Percentiles rank a stretch among this genome's conserved stretches.
Evolutionary conservation across 2,797 vertebrate genomes (phyloP).

Genomic region (Clamator glandarius): DNA sequence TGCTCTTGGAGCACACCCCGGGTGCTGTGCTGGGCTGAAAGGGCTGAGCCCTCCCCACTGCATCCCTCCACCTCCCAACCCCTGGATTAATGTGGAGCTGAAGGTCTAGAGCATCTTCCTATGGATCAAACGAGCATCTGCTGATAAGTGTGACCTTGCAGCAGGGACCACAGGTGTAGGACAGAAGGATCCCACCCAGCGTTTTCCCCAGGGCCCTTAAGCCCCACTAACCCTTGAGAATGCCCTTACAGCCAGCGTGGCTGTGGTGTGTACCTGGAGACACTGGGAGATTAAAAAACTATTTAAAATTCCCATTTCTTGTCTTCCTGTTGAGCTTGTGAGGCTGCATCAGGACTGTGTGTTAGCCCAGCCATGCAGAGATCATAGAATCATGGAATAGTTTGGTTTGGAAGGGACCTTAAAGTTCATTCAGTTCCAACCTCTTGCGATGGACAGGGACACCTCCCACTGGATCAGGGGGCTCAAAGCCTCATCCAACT

Average conservation of each 20-base stretch:
- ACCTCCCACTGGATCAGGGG: too few relatives aligned
- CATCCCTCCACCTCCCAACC: fast-evolving
- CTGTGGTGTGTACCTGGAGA: background rate
- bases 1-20: background rate
- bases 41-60: background rate
- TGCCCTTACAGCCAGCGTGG: background rate
- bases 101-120: background rate
- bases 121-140: fast-evolving
- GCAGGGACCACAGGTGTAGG: fast-evolving
- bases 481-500: too few relatives aligned
- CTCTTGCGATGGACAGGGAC: too few relatives aligned
- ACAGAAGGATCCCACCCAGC: background rate
- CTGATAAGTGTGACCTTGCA: background rate
- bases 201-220: background rate
- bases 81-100: fast-evolving
- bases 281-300: background rate
- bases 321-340: background rate
- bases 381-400: too few relatives aligned
- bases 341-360: background rate
- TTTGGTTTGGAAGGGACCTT: too few relatives aligned
- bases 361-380: background rate
- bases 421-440: too few relatives aligned
- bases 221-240: background rate
- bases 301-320: background rate
- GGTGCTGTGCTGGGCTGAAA: background rate